These are phyloP conservation scores for Myripristis murdjan DNA, from an alignment of 2,797 vertebrate genomes.

Conservation along the genomic window DNA sequence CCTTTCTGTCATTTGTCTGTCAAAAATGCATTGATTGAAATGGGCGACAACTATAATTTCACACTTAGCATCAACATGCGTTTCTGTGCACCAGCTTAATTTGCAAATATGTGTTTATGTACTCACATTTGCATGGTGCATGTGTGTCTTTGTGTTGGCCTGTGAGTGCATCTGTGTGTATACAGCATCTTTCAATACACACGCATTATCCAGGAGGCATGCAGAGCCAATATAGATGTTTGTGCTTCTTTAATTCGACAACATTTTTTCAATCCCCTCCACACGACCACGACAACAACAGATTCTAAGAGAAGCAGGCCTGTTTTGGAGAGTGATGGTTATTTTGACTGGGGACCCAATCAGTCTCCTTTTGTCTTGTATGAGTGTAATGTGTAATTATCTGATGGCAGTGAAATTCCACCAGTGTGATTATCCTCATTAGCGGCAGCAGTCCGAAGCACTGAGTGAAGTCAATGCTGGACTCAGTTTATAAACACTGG, in stretches of 20 bases:
- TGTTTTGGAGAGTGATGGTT: conserved; percentile 4
- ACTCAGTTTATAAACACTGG: conserved; percentile 45
- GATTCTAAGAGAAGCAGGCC: not conserved
- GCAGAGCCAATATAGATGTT: not conserved
- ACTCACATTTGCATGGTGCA: not conserved
- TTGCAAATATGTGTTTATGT: not conserved
- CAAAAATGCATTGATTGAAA: conserved; percentile 23
- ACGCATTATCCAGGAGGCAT: not conserved
- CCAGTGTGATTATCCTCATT: conserved; percentile 51
- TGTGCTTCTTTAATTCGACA: not conserved
- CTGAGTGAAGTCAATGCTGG: conserved; percentile 27
- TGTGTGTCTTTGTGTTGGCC: not conserved
- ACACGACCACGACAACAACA: not conserved
- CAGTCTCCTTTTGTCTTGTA: conserved; percentile 14
- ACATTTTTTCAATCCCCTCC: not conserved
- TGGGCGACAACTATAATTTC: conserved; percentile 16
- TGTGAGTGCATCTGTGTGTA: not conserved
- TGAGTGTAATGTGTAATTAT: conserved; percentile 54
- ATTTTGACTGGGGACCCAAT: conserved; percentile 34
- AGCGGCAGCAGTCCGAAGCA: conserved; percentile 36
- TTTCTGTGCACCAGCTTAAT: not conserved
- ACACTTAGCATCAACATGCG: not conserved
- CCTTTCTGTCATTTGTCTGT: conserved; percentile 9
- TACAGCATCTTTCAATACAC: not conserved
- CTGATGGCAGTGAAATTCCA: conserved; percentile 44